Base-by-base conservation (phyloP, 2,797 vertebrate genomes). In the Apogon talboti region DNA sequence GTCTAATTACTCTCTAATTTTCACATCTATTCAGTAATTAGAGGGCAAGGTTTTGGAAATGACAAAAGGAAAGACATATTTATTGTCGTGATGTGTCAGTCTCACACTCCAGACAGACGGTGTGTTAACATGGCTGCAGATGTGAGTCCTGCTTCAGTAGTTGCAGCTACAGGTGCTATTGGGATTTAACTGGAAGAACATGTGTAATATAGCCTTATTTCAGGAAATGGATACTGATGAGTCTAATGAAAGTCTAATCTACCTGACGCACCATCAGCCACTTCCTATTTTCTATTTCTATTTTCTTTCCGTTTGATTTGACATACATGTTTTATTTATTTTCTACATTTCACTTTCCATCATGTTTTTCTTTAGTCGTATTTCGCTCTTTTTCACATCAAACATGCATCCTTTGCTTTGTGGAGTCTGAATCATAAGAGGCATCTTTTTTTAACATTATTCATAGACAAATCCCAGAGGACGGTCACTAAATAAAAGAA, bases 401-500 rank as follows among this genome's bases (percentile, higher is more conserved):
- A 52, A 74, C 14, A n/a, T 66, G 51, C 15, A 33, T 57, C 67
- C 8, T 18, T 30, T 61, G 65, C 60, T 69, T 28, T 63, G 57
- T 28, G 47, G 19, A 38, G 47, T 56, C 41, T 65, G 66, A 70
- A 70, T 45, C 67, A 57, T 63, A 37, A 62, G 55, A 66, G 2
- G 56, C 19, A 6, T 45, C 46, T 55, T 66, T 61, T 35, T 2
- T 30, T 30, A 15, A n/a, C 28, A 30, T 52, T 18, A 40, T 63
- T 65, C 57, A 48, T 38, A 38, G 45, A 35, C 3, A 7, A 4
- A 18, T 67, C 47, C 12, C 59, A 21, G 55, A 49, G 47, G 63
- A 74, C 1, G 12, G 12, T 13, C 42, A 3, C 47, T 71, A 61
- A 82, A 76, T 71, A 72, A 72, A 80, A 77, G 24, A 80, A 77